phyloP scores from a whole-genome alignment of 2,888 invertebrate genomes.

The Acanthosepion lycidas region DNA sequence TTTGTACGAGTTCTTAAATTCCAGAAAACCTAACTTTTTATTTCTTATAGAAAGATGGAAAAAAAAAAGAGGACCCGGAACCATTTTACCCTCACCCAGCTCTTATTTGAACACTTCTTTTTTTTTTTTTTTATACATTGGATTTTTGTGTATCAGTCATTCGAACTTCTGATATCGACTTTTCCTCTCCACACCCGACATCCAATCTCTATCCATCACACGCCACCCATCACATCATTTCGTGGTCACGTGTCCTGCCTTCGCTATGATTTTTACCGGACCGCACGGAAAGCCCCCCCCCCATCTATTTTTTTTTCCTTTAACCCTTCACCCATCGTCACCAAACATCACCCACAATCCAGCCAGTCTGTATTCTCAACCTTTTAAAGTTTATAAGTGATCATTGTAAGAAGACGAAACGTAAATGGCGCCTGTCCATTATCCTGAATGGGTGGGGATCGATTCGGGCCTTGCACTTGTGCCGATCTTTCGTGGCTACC shows the following conservation, averaged over 20 bases:
- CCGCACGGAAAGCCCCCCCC: background rate
- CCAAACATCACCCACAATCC: background rate
- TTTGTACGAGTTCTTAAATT: background rate
- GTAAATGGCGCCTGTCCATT: background rate
- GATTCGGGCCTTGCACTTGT: no score
- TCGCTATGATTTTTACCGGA: background rate
- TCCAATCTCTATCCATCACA: background rate
- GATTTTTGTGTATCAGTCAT: background rate
- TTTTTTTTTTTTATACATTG: background rate
- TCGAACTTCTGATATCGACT: background rate
- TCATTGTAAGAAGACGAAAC: background rate
- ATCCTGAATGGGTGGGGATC: background rate
- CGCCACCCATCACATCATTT: background rate
- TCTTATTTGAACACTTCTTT: background rate
- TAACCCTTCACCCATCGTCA: background rate
- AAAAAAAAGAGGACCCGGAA: background rate
- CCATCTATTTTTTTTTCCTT: background rate
- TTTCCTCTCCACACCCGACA: background rate
- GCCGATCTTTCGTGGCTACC: background rate
- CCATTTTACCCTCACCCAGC: background rate
- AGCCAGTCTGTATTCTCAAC: constrained; percentile 2
- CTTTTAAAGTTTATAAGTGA: background rate
- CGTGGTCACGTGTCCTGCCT: background rate
- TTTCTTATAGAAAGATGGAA: background rate
- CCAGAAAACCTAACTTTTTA: background rate